Evolutionary conservation across 2,888 invertebrate genomes (phyloP).

Genomic region (Tiphia femorata): DNA sequence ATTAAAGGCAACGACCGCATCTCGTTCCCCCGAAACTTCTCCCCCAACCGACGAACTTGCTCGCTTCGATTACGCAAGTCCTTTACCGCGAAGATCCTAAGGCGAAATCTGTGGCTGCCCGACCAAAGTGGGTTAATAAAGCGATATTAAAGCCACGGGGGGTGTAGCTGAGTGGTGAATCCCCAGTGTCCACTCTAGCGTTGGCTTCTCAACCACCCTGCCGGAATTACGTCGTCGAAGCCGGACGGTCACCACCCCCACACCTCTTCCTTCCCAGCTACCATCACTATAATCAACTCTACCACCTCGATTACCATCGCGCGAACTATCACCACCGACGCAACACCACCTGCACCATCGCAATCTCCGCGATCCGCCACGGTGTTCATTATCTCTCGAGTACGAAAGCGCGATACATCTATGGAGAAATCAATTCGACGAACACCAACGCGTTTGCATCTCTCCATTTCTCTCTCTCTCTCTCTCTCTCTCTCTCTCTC

Average conservation of each 20-base stretch:
- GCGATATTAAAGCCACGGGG: slow-evolving; percentile 66
- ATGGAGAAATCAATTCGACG: slow-evolving; percentile 10
- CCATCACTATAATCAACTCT: too few species aligned
- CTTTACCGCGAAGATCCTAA: too few species aligned
- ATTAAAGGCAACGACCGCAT: too few species aligned
- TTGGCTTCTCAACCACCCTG: slow-evolving; percentile 40
- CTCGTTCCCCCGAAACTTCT: too few species aligned
- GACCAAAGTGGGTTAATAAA: slow-evolving; percentile 65
- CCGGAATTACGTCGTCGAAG: slow-evolving; percentile 48
- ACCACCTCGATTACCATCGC: too few species aligned
- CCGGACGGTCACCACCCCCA: neutral
- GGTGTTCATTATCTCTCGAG: slow-evolving; percentile 57
- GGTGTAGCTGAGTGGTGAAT: slow-evolving; percentile 47
- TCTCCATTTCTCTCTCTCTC: too few species aligned
- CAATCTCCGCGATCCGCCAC: slow-evolving; percentile 41
- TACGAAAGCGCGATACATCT: slow-evolving; percentile 24
- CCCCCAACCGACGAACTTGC: too few species aligned
- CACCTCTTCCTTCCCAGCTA: neutral
- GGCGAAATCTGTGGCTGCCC: too few species aligned
- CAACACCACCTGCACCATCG: slow-evolving; percentile 13
- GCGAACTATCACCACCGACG: slow-evolving; percentile 6
- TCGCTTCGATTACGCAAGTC: too few species aligned
- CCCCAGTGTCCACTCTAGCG: slow-evolving; percentile 57
- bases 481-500: neutral
- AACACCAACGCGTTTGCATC: slow-evolving; percentile 13